Evolutionary conservation across 2,888 invertebrate genomes (phyloP).

Genomic region (Dasypogon diadema): DNA sequence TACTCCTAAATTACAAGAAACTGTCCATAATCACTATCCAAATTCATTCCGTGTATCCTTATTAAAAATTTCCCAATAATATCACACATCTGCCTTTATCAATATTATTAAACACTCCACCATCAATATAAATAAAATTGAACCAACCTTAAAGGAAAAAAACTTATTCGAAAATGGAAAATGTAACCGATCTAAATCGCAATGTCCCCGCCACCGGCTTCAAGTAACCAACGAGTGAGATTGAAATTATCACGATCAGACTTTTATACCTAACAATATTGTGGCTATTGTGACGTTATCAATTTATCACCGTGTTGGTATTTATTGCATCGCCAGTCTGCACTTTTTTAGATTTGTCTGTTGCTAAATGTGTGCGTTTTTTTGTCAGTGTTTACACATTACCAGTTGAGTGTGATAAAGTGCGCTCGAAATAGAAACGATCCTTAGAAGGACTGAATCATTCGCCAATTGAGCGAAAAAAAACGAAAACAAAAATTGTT

Average conservation of each 20-base stretch:
- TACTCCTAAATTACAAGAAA: too few relatives aligned
- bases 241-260: slow-evolving; percentile 12
- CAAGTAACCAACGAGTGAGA: slow-evolving; percentile 47
- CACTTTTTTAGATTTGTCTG: slow-evolving; percentile 38
- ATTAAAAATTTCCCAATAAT: background rate
- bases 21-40: too few relatives aligned
- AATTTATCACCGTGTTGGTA: slow-evolving; percentile 21
- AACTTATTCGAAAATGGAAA: slow-evolving; percentile 19
- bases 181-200: slow-evolving; percentile 34
- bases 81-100: too few relatives aligned
- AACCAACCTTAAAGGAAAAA: slow-evolving; percentile 39
- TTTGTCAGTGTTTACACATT: slow-evolving; percentile 35
- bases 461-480: slow-evolving; percentile 1
- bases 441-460: slow-evolving; percentile 52
- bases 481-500: background rate
- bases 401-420: slow-evolving; percentile 13
- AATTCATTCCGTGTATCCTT: background rate
- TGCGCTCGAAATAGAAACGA: slow-evolving; percentile 49
- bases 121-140: background rate
- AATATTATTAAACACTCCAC: background rate
- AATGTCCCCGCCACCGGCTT: slow-evolving; percentile 36
- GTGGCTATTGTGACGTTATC: slow-evolving; percentile 14
- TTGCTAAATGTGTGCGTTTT: slow-evolving; percentile 6
- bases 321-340: slow-evolving; percentile 25
- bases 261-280: slow-evolving; percentile 37